Percentiles rank a stretch among this genome's conserved stretches.
phyloP scores from a whole-genome alignment of 2,888 invertebrate species.

The Pasiphila rectangulata region DNA sequence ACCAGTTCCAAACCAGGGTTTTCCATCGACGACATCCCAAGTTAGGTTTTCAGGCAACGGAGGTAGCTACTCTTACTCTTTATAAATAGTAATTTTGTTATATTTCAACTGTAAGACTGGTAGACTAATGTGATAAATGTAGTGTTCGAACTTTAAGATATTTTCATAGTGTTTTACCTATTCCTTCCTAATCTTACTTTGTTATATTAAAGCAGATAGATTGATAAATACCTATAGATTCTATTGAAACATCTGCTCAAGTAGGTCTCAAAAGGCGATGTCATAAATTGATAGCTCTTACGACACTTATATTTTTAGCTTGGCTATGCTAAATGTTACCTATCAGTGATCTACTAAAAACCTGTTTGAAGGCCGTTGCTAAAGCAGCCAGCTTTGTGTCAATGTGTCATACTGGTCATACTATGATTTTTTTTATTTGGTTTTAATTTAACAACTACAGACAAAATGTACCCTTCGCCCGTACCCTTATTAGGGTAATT shows the following conservation, averaged over 20 bases:
- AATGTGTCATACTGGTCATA: slow-evolving; percentile 20
- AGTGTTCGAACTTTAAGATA: slow-evolving; percentile 9
- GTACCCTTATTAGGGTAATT: too few species aligned
- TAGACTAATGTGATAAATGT: slow-evolving; percentile 14
- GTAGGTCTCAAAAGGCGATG: background rate
- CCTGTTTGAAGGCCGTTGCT: slow-evolving; percentile 30
- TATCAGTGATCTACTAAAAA: slow-evolving; percentile 29
- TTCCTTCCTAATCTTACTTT: background rate
- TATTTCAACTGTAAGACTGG: slow-evolving; percentile 22
- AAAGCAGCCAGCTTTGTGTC: slow-evolving; percentile 25
- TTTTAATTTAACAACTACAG: too few species aligned
- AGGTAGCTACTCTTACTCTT: slow-evolving; percentile 44
- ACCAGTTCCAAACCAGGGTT: too few species aligned
- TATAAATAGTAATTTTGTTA: slow-evolving; percentile 7
- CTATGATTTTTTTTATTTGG: too few species aligned
- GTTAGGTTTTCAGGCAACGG: slow-evolving; percentile 75
- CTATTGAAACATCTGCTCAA: background rate
- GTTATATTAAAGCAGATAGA: too few species aligned
- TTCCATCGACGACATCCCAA: slow-evolving; percentile 68
- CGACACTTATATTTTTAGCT: slow-evolving; percentile 14
- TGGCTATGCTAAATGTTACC: slow-evolving; percentile 27
- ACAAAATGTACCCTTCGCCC: too few species aligned
- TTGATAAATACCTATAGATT: background rate
- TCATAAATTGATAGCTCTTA: slow-evolving; percentile 17
- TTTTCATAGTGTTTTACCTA: background rate